Base-by-base conservation (phyloP, 2,797 vertebrate genomes). In the Rhadinocentrus ornatus region DNA sequence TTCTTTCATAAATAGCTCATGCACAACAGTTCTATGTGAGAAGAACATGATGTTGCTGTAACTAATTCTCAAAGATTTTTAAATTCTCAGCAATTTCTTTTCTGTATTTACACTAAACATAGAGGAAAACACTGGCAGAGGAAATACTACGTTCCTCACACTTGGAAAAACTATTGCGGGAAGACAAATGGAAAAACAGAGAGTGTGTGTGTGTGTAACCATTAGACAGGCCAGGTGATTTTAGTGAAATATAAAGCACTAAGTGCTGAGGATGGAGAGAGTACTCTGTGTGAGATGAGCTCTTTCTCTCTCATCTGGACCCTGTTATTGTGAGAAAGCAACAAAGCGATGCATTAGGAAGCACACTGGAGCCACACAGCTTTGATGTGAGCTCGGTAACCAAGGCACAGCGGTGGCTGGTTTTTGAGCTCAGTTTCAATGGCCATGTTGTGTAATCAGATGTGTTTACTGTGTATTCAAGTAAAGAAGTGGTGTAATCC, bases 261-360 rank as follows among this genome's bases (percentile, higher is more conserved):
- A 93, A 93, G 94, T 93, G 91, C 89, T 70, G 86, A 86, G 86
- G 88, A 92, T 90, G 89, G 90, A 91, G 88, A 88, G 89, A 86
- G 87, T 86, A 78, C 89, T 86, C 91, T 87, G 83, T 74, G 81
- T 72, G 88, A 90, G 88, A 91, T 88, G 86, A 89, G 87, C 91
- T 85, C 82, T 90, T 86, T 91, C 90, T 89, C 82, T 92, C 92
- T 94, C 92, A 93, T 93, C 90, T 92, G 93, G 93, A 92, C 90
- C 86, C 89, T 93, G 93, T 93, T 93, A 92, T 93, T 93, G 92
- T 92, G 90, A 90, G 90, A 80, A 86, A 83, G 91, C 91, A 92
- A 93, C 93, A 94, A 95, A 94, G 92, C 92, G 80, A 77, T 93
- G 92, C 93, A 93, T 93, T 93, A 93, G 93, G 90, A 92, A 79